Evolutionary conservation across 2,113 vertebrate genomes (phyloP), one percentile per base, ranked within the genome.

Genomic region (Tyrannus savana): DNA sequence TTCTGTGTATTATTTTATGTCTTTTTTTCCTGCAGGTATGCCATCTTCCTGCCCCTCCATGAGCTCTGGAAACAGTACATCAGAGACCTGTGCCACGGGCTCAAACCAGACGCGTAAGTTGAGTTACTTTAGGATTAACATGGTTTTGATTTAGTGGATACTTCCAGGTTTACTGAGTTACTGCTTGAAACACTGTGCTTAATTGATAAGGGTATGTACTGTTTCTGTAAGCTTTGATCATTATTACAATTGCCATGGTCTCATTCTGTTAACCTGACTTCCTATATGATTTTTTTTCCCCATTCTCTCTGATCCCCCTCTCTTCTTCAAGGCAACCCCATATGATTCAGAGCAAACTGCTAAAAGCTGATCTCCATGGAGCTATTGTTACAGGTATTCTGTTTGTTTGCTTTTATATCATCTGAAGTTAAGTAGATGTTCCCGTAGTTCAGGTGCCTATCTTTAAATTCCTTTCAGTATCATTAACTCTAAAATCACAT

Each of bases 281-380:
- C 17, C 62, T 14, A 7, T n/a, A 2, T 11, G 4, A 59, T 49
- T 47, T 74, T 49, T 22, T 75, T n/a, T 9, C 30, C 7, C 6
- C 39, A 37, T 53, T 21, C 19, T 37, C 14, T 53, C 52, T 80
- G 27, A 68, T 72, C n/a, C 12, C 3, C 4, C 73, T 7, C 52
- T 62, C 64, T 75, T 85, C 79, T 85, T 50, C 21, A 92, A 99
- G 99, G 91, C 98, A 98, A 73, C 99, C 98, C 27, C 98, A 99
- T 82, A 90, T 97, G 93, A 95, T 99, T 95, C 99, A 99, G 92
- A 73, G 97, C 95, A 99, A 99, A 89, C 97, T 99, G 53, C 93
- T 99, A 17, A 99, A 99, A 96, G 99, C 99, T 23, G 99, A 99
- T 94, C 98, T 99, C 93, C 99, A 99, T 2, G 99, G 99, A 27